Evolutionary conservation across 2,113 vertebrate genomes (phyloP), one percentile per base, ranked within the genome.

Genomic region (Pelecanoides urinatrix): DNA sequence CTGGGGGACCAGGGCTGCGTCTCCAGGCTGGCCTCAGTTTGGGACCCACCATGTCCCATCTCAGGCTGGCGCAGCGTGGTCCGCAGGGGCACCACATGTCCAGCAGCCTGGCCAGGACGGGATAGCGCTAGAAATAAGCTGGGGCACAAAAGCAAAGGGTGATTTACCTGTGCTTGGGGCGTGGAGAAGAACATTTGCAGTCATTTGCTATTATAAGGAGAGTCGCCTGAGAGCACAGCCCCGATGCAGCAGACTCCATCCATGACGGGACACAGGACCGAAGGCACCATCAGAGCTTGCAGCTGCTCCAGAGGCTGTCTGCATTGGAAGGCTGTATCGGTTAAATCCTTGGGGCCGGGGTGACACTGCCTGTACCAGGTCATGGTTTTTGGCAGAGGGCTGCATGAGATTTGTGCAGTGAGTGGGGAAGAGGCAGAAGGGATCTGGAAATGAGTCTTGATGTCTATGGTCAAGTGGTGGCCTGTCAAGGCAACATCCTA

Each of bases 31-130:
- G 53, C 67, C n/a, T 77, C 32, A 0, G 27, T 14, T 42, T 0
- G 2, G 49, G 44, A 34, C 32, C 32, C 17, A 6, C 17, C 2
- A 0, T 15, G 29, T 36, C 49, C 29, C 36, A 25, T 8, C 44
- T 73, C 55, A 27, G 30, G 68, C 16, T 16, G 2, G 7, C 8
- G 17, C 49, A 30, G 66, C 29, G 18, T 34, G 3, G 6, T 36
- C 21, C 0, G 3, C 14, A n/a, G 36, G 25, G n/a, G 27, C 4
- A 53, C 8, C 12, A 0, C 0, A 0, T 25, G 72, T 45, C 50
- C 67, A 7, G 6, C 59, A 70, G 55, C 26, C 34, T 0, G 0
- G 10, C 19, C 36, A 5, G 62, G 36, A 38, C 23, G 52, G 20
- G n/a, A 12, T 0, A 38, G 42, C 0, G 1, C 38, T 67, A 76